Evolutionary conservation across 2,113 vertebrate genomes (phyloP).

Genomic region (Coregonus clupeaformis): DNA sequence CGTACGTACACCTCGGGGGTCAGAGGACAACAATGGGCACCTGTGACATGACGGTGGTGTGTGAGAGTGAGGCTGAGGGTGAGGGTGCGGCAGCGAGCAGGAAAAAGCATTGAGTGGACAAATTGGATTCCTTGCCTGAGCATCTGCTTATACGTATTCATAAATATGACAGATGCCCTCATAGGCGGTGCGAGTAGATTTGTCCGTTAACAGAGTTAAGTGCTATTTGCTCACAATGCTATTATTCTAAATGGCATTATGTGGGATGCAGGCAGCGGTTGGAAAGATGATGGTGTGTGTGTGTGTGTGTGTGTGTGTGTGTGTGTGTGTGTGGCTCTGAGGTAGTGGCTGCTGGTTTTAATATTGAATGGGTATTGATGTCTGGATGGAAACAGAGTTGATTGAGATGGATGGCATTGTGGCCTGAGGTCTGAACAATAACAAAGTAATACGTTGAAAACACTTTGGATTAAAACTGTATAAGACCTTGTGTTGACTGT

Average conservation of each 20-base stretch:
- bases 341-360: background rate
- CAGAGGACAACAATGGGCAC: constrained; percentile 61
- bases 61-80: background rate
- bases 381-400: constrained; percentile 36
- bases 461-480: background rate
- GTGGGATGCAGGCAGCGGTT: constrained; percentile 55
- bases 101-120: constrained; percentile 50
- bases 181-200: constrained; percentile 54
- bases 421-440: constrained; percentile 48
- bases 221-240: constrained; percentile 70
- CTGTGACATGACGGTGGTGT: constrained; percentile 58
- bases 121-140: constrained; percentile 66
- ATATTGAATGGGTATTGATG: constrained; percentile 59
- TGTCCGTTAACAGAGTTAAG: constrained; percentile 71
- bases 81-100: constrained; percentile 29
- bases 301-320: constrained; percentile 5
- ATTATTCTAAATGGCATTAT: constrained; percentile 75
- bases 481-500: background rate
- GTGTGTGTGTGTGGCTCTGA: background rate
- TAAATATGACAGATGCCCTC: constrained; percentile 73
- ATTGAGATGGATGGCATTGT: constrained; percentile 66
- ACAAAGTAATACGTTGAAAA: constrained; percentile 3
- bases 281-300: constrained; percentile 30
- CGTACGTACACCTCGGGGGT: constrained; percentile 55
- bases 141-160: constrained; percentile 59